A percentile compares a stretch with the other conserved stretches of the same genome.
phyloP scores from a whole-genome alignment of 2,888 invertebrate genomes.

The Dione vanillae region DNA sequence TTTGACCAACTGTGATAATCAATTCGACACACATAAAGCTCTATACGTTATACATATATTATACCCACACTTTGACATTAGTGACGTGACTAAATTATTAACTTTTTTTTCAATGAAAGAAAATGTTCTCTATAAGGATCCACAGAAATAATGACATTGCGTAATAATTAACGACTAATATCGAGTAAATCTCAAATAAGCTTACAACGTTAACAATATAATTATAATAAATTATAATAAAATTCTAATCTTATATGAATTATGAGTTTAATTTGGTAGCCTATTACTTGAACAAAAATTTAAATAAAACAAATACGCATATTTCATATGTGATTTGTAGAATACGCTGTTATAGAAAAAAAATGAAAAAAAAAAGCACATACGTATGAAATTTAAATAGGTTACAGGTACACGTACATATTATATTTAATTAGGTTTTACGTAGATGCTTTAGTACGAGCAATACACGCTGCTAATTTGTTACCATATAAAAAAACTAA shows the following conservation, averaged over 20 bases:
- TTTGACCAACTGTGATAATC: conserved; percentile 19
- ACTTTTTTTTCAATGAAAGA: conserved; percentile 15
- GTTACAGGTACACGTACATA: no score
- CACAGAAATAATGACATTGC: conserved; percentile 10
- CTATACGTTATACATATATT: conserved; percentile 17
- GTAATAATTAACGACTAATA: conserved; percentile 3
- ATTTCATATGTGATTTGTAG: no score
- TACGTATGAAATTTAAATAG: no score
- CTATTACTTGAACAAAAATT: neutral
- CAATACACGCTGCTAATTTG: no score
- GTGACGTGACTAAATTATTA: conserved; percentile 14
- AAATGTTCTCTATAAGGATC: conserved; percentile 4
- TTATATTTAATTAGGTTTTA: no score
- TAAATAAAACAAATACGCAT: neutral
- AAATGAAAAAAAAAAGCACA: no score
- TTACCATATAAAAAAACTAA: no score
- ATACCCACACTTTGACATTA: neutral
- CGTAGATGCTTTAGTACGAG: no score
- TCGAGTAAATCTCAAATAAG: neutral
- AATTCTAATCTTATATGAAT: conserved; percentile 1
- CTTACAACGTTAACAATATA: neutral
- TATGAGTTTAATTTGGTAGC: neutral
- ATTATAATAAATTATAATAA: conserved; percentile 12
- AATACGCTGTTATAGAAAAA: no score
- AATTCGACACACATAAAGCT: conserved; percentile 17